phyloP scores from a whole-genome alignment of 2,797 vertebrate species.

The Enteromius afrohamiltoni region DNA sequence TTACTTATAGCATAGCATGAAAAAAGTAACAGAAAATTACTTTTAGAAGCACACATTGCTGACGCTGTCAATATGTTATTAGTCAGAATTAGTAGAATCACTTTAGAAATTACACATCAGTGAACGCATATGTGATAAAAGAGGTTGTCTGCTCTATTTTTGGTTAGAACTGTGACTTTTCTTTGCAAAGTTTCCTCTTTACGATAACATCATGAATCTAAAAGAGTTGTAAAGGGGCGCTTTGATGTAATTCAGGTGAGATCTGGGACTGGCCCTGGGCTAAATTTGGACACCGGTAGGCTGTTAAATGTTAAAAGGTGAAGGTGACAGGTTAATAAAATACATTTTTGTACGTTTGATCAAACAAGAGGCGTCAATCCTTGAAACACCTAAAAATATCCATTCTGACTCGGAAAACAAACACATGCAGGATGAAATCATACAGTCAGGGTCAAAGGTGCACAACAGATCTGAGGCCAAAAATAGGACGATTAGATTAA shows the following conservation, averaged over 20 bases:
- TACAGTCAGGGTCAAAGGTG: background rate
- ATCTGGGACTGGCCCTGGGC: background rate
- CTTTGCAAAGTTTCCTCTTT: background rate
- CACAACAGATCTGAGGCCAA: conserved; percentile 8
- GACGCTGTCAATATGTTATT: background rate
- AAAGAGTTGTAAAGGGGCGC: background rate
- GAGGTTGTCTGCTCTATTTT: conserved; percentile 42
- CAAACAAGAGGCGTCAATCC: background rate
- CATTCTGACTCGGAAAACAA: conserved; percentile 9
- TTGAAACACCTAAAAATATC: conserved; percentile 22
- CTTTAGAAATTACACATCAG: background rate
- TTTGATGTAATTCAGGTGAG: background rate
- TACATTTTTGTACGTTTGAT: background rate
- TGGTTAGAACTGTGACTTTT: conserved; percentile 3
- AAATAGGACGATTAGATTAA: background rate
- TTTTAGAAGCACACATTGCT: background rate
- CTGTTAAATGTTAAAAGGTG: background rate
- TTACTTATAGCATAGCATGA: background rate
- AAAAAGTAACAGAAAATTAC: background rate
- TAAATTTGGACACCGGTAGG: conserved; percentile 6
- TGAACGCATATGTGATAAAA: conserved; percentile 19
- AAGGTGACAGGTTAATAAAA: conserved; percentile 19
- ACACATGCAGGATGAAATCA: background rate
- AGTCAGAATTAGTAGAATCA: background rate
- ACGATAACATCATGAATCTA: background rate